A percentile compares a stretch with the other conserved stretches of the same genome.
Conservation (phyloP, 2,888 invertebrate genomes). For the Caenorhabditis japonica region DNA sequence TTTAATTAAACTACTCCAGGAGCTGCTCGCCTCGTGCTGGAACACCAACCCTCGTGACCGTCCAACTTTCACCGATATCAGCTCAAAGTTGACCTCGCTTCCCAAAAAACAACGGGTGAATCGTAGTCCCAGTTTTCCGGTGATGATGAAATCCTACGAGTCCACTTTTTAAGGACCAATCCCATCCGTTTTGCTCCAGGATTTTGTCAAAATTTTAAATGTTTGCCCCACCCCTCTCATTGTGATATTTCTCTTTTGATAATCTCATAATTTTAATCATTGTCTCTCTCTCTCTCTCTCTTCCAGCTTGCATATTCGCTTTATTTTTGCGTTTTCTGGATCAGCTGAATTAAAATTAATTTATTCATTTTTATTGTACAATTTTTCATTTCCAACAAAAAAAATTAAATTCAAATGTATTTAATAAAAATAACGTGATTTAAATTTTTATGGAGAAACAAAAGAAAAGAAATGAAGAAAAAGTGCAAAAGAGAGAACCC, state of each 20-base stretch:
- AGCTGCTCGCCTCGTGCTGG: conserved; percentile 96
- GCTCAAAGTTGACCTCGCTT: conserved; percentile 87
- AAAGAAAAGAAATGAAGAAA: too few relatives aligned
- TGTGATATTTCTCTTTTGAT: conserved; percentile 14
- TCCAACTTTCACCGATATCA: conserved; percentile 89
- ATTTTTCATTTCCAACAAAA: not conserved
- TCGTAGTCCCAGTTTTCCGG: conserved; percentile 95
- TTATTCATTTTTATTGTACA: too few relatives aligned
- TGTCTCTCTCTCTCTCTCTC: not conserved
- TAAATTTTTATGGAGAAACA: too few relatives aligned
- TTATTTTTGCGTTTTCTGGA: too few relatives aligned
- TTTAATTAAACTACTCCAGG: too few relatives aligned
- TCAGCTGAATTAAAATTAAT: too few relatives aligned
- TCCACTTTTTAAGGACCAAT: conserved; percentile 41
- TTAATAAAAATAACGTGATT: too few relatives aligned
- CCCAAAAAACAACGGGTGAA: conserved; percentile 92
- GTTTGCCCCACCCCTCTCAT: conserved; percentile 2
- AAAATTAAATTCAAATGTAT: not conserved
- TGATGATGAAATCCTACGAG: conserved; percentile 58
- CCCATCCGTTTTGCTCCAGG: not conserved
- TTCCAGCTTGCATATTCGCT: not conserved
- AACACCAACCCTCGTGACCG: conserved; percentile 88
- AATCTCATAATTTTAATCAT: conserved; percentile 11
- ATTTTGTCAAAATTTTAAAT: conserved; percentile 1
- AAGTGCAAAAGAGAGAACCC: too few relatives aligned